Percentiles rank a stretch among this genome's conserved stretches.
These are phyloP conservation scores for Coluber constrictor DNA, from an alignment of 2,797 vertebrate species.

Conservation along the genomic window DNA sequence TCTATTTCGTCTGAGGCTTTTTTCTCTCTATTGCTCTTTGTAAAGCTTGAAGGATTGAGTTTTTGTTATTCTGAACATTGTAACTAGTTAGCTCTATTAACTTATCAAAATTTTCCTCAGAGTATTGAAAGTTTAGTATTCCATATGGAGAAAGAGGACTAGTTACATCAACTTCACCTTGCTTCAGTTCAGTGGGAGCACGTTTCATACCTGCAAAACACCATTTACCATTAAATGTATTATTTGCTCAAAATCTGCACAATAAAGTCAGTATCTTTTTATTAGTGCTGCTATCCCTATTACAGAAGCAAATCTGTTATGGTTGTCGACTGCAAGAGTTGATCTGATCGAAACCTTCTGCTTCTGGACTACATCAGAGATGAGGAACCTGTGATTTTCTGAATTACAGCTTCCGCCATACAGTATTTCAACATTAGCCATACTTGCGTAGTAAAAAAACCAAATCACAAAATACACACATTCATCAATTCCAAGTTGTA, in stretches of 20 bases:
- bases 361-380: not conserved
- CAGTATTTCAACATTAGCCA: not conserved
- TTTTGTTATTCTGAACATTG: constrained; percentile 79
- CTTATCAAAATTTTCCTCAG: constrained; percentile 70
- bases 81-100: constrained; percentile 76
- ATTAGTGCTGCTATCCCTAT: not conserved
- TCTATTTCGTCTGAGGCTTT: constrained; percentile 45
- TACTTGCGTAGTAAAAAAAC: not conserved
- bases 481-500: not conserved
- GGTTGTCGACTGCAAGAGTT: too few species aligned
- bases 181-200: constrained; percentile 63
- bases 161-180: constrained; percentile 71
- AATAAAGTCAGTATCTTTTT: not conserved
- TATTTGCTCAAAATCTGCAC: not conserved
- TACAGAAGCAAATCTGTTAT: not conserved
- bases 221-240: not conserved
- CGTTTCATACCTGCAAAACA: constrained; percentile 54
- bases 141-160: constrained; percentile 65
- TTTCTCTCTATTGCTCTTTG: constrained; percentile 65
- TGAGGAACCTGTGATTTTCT: not conserved
- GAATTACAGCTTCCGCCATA: not conserved
- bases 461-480: not conserved
- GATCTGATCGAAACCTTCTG: not conserved
- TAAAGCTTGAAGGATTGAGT: constrained; percentile 70
- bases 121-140: constrained; percentile 71